Percentiles rank a stretch among this genome's conserved stretches.
Conservation (phyloP, 2,113 vertebrate genomes). For the Callionymus lyra region DNA sequence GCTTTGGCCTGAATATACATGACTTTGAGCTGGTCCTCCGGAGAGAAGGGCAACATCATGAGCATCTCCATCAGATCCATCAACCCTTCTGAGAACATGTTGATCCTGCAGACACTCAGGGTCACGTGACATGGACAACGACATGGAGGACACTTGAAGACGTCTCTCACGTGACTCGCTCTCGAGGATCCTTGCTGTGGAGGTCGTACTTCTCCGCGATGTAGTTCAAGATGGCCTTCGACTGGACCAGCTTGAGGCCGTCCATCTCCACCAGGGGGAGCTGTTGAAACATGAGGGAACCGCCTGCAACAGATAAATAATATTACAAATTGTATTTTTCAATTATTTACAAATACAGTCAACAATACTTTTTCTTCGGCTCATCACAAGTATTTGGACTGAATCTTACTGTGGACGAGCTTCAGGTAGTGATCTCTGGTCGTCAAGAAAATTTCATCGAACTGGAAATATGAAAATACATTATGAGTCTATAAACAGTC, state of each 20-base stretch:
- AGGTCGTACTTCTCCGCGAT: conserved; percentile 84
- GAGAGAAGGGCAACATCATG: conserved; percentile 57
- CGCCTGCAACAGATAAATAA: conserved; percentile 49
- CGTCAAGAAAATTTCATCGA: conserved; percentile 76
- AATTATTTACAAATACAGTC: too few relatives aligned
- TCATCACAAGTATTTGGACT: too few relatives aligned
- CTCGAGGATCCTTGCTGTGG: conserved; percentile 76
- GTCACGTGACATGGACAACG: neutral
- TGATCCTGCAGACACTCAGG: conserved; percentile 64
- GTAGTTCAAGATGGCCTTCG: conserved; percentile 80
- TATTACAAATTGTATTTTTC: too few relatives aligned
- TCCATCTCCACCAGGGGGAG: conserved; percentile 88
- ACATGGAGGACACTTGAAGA: neutral
- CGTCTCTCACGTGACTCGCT: conserved; percentile 70
- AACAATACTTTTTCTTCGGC: too few relatives aligned
- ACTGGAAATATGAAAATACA: conserved; percentile 54
- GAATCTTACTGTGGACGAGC: conserved; percentile 68
- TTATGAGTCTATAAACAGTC: too few relatives aligned
- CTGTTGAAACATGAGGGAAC: conserved; percentile 78
- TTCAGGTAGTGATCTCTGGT: conserved; percentile 71
- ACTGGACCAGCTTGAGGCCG: conserved; percentile 82
- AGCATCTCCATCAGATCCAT: conserved; percentile 75
- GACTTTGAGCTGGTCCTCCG: conserved; percentile 55
- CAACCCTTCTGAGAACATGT: conserved; percentile 79
- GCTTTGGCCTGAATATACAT: conserved; percentile 61